Evolutionary conservation across 1,140 invertebrate species (phyloP).

Genomic region (Sesamia nonagrioides): DNA sequence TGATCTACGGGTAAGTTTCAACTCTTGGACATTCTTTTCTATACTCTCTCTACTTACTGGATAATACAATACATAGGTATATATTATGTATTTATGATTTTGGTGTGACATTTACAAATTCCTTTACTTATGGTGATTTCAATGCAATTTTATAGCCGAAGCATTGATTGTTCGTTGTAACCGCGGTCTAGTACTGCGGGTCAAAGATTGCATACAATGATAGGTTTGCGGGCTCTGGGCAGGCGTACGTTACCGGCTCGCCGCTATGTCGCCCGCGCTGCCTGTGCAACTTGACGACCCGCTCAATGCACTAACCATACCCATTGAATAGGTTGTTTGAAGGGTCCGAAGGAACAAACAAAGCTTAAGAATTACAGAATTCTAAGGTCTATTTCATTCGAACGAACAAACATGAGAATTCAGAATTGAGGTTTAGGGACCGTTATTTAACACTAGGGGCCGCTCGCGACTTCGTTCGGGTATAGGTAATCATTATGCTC

Average conservation of each 20-base stretch:
- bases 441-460: too few relatives aligned
- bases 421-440: too few relatives aligned
- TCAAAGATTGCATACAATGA: constrained; percentile 46
- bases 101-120: background rate
- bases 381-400: too few relatives aligned
- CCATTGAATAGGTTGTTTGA: constrained; percentile 1
- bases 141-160: background rate
- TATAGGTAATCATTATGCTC: background rate
- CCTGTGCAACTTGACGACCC: constrained; percentile 26
- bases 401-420: too few relatives aligned
- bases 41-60: background rate
- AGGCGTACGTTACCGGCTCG: constrained; percentile 30
- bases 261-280: constrained; percentile 19
- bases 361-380: background rate
- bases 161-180: constrained; percentile 13
- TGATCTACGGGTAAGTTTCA: constrained; percentile 71
- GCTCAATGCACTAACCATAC: constrained; percentile 19
- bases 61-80: too few relatives aligned
- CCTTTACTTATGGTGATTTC: constrained; percentile 2
- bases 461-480: background rate
- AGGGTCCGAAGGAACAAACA: background rate
- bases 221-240: constrained; percentile 5
- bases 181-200: constrained; percentile 12
- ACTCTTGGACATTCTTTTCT: too few relatives aligned
- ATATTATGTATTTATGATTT: background rate